Evolutionary conservation across 2,797 vertebrate genomes (phyloP).

Genomic region (Peromyscus attwateri): DNA sequence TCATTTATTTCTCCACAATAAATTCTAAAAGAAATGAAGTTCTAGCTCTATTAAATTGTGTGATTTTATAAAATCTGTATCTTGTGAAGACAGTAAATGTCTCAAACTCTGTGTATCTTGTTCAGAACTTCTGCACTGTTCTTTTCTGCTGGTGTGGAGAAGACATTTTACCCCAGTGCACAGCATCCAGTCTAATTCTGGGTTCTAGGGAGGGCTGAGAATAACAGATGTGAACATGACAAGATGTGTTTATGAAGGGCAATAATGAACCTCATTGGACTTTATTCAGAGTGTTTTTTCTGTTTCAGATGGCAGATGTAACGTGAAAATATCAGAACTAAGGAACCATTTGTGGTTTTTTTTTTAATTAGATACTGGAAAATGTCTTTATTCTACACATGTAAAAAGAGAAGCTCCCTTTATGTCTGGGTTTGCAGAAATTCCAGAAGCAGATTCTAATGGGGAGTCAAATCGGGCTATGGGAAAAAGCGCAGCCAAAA

Average conservation of each 20-base stretch:
- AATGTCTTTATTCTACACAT: neutral
- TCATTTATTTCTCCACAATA: neutral
- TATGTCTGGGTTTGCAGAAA: slow-evolving; percentile 43
- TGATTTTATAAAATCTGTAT: neutral
- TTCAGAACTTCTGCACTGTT: neutral
- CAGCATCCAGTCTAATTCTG: neutral
- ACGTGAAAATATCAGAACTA: slow-evolving; percentile 19
- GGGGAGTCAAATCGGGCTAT: slow-evolving; percentile 6
- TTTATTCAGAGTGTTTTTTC: neutral
- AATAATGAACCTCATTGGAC: neutral
- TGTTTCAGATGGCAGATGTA: neutral
- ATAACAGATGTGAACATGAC: neutral
- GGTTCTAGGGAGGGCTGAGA: neutral
- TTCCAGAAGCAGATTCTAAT: slow-evolving; percentile 55
- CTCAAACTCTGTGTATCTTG: neutral
- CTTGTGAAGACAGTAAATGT: neutral
- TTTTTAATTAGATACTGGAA: neutral
- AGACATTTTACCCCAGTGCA: neutral
- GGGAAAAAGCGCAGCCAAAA: neutral
- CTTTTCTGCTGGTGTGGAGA: neutral
- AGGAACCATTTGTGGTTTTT: neutral
- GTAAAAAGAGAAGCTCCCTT: slow-evolving; percentile 36
- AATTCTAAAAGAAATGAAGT: slow-evolving; percentile 32
- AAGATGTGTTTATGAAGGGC: neutral
- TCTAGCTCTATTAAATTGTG: neutral